These are phyloP conservation scores for Drosophila lacertosa DNA, from an alignment of 1,140 invertebrate species.

Conservation along the genomic window DNA sequence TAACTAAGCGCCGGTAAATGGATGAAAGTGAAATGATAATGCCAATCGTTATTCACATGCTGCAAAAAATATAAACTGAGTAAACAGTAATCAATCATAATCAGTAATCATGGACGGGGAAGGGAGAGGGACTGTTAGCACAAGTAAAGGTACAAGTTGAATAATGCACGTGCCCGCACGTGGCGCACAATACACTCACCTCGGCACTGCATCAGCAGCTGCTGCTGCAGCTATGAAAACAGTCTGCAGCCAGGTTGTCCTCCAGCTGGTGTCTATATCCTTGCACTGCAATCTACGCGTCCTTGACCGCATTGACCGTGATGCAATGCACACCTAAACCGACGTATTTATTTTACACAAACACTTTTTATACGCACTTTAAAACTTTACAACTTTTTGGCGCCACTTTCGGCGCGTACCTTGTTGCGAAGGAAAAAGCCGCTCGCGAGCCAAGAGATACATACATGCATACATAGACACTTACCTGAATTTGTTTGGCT, in stretches of 20 bases:
- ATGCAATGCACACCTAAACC: neutral
- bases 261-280: slow-evolving; percentile 9
- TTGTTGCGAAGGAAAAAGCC: slow-evolving; percentile 13
- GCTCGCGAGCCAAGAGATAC: slow-evolving; percentile 3
- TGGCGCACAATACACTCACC: slow-evolving; percentile 7
- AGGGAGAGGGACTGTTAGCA: neutral
- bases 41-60: neutral
- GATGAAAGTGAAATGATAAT: neutral
- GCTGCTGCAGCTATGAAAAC: slow-evolving; percentile 9
- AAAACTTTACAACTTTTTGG: slow-evolving; percentile 35
- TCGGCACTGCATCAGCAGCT: slow-evolving; percentile 11
- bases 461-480: neutral
- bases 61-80: neutral
- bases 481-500: slow-evolving; percentile 37
- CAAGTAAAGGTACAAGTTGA: neutral
- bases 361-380: slow-evolving; percentile 5
- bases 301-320: slow-evolving; percentile 32
- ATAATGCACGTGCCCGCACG: neutral
- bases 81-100: no score
- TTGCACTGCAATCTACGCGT: slow-evolving; percentile 16
- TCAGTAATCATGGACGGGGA: no score
- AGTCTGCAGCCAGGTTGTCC: slow-evolving; percentile 10
- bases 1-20: neutral
- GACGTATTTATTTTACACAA: slow-evolving; percentile 10
- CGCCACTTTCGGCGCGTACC: slow-evolving; percentile 22